Evolutionary conservation across 2,888 invertebrate genomes (phyloP), one percentile per base, ranked within the genome.

Genomic region (Athalia cordata): DNA sequence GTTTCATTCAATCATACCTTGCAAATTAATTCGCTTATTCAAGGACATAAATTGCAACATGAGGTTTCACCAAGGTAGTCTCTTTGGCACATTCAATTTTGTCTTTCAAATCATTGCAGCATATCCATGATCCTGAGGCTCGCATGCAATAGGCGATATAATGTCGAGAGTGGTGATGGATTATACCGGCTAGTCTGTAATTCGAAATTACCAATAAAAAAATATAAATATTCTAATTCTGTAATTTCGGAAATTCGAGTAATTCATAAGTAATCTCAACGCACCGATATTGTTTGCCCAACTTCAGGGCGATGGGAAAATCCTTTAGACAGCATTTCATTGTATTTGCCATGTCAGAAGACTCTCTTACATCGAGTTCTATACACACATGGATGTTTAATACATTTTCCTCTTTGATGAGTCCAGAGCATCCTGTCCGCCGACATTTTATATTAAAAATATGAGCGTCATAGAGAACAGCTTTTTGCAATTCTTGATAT

Each of bases 351-450:
- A 50, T 68, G 68, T 55, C 45, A 11, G 62, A 62, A 65, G 65
- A 68, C 3, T 55, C 15, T 68, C 68, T 68, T 7, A 68, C 52
- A 50, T 68, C 68, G 15, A 68, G 68, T 68, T 68, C 68, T 52
- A 68, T 68, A 68, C 50, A 68, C 52, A 68, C 55, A 50, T 68
- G 68, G 6, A 52, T 68, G 55, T 68, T 68, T 9, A 50, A 29
- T 15, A 52, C 52, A 68, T 13, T 52, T 52, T 50, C 52, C 52
- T 68, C 68, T 3, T 52, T 29, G 55, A 50, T 50, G 11, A 68
- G 29, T 68, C 68, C 68, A 52, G 50, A 52, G 52, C 68, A 68
- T 13, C 68, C 68, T 13, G 50, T 5, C 52, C 13, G 52, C 15
- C 68, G 50, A 50, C 68, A 68, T 50, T 47, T 6, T 13, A 68